Evolutionary conservation across 2,888 invertebrate species (phyloP).

Genomic region (Heliconius ethilla): DNA sequence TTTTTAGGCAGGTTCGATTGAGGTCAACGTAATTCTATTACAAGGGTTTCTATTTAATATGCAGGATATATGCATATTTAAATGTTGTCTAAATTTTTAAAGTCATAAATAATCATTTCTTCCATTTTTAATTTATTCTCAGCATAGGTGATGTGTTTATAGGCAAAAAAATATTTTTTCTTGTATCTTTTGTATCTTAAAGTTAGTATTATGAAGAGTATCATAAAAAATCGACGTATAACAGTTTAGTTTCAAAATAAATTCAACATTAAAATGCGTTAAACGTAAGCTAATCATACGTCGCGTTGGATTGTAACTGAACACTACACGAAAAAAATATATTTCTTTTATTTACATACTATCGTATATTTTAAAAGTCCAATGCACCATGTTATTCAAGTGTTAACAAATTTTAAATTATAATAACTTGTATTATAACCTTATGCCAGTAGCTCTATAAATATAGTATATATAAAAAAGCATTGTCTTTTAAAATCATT

Average conservation of each 20-base stretch:
- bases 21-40: background rate
- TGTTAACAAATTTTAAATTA: conserved; percentile 53
- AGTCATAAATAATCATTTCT: background rate
- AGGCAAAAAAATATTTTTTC: background rate
- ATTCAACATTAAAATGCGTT: conserved; percentile 59
- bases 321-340: conserved; percentile 53
- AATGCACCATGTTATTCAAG: conserved; percentile 58
- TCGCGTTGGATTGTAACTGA: conserved; percentile 51
- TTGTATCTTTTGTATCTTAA: conserved; percentile 34
- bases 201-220: conserved; percentile 56
- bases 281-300: conserved; percentile 58
- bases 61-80: conserved; percentile 18
- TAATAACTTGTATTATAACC: conserved; percentile 53
- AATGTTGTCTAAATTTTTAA: background rate
- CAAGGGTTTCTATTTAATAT: conserved; percentile 25
- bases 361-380: conserved; percentile 51
- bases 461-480: background rate
- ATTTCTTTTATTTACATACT: conserved; percentile 51
- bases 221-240: conserved; percentile 60
- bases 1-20: background rate
- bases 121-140: conserved; percentile 37
- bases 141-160: conserved; percentile 24
- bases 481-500: conserved; percentile 43
- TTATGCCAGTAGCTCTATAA: conserved; percentile 40
- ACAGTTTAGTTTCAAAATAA: conserved; percentile 56